Evolutionary conservation across 2,113 vertebrate species (phyloP), one percentile per base, ranked within the genome.

Genomic region (Glaucidium brasilianum): DNA sequence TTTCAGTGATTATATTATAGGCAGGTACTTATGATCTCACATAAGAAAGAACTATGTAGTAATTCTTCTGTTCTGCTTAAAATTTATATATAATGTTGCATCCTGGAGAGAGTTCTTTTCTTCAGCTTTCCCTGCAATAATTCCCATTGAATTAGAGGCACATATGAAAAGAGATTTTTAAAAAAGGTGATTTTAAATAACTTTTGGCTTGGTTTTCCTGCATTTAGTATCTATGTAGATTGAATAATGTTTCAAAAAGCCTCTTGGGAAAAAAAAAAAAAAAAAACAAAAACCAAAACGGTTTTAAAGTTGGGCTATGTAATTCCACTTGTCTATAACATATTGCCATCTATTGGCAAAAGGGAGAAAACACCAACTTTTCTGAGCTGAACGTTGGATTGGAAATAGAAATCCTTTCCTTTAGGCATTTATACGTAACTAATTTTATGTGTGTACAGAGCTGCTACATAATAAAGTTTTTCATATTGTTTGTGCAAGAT

Each of bases 301-400:
- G 23, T 22, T 73, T 79, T 62, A 12, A 62, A 69, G 41, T 55
- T 85, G 60, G 11, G 26, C 41, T 86, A 30, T 53, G 9, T 26
- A 86, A 58, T 47, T 93, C 60, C 32, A 69, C 77, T 79, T 27
- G 19, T 93, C 94, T 97, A n/a, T 94, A 92, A 66, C 68, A 96
- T 92, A 98, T 96, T 95, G 96, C 97, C 98, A 98, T 96, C 98
- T 98, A 93, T 85, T 93, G 98, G 52, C 27, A 81, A 75, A 94
- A 86, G 17, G 27, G 15, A 49, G 62, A 86, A 92, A 92, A 79
- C 30, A 26, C 6, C 50, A 10, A 7, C 1, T 67, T 85, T 62
- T 79, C 35, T 35, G 15, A 45, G 35, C 11, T 45, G 32, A 69
- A 37, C 1, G 0, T 45, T 67, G 30, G 20, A 3, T 0, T 60